Base-by-base conservation (phyloP, 2,888 invertebrate species). In the Drosophila demipolita region DNA sequence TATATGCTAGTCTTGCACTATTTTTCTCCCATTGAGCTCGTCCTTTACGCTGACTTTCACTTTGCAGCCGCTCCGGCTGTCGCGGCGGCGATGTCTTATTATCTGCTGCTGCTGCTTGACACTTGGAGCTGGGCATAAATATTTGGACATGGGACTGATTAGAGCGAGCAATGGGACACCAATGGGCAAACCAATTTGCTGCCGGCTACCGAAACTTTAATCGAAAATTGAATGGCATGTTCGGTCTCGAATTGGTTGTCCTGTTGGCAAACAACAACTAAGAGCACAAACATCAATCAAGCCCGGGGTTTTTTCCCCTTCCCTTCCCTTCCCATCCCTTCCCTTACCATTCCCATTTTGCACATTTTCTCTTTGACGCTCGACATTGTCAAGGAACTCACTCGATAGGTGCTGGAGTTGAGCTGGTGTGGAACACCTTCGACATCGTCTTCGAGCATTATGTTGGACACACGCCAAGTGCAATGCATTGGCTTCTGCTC, bases 241-340 rank as follows among this genome's bases (percentile, higher is more conserved):
- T 74, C 68, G 58, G 38, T 38, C n/a, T 59, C 36, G 69, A 29
- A 57, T 70, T 40, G 64, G 50, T 36, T 58, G 59, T 58, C 62
- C 69, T 79, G 45, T 78, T 52, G 38, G 80, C 87, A 87, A 87
- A 90, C 89, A 90, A 82, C 87, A 87, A 83, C 89, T 82, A 79
- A 76, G 73, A 90, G 87, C 77, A 88, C 86, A 88, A 86, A 86
- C 86, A 86, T 90, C 87, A 87, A 87, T 87, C 90, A 87, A 77
- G 90, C 67, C 78, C 73, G 69, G 66, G 80, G 89, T 80, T 86
- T 57, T 70, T 49, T n/a, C 40, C 40, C 52, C 48, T 61, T 0
- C 6, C 6, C 23, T 23, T 1, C 23, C 5, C 6, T 29, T 6
- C 29, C 29, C 6, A 6, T 26, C 26, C 0, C 0, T 26, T 29